phyloP scores from a whole-genome alignment of 2,113 vertebrate species.

The Zosterops lateralis region DNA sequence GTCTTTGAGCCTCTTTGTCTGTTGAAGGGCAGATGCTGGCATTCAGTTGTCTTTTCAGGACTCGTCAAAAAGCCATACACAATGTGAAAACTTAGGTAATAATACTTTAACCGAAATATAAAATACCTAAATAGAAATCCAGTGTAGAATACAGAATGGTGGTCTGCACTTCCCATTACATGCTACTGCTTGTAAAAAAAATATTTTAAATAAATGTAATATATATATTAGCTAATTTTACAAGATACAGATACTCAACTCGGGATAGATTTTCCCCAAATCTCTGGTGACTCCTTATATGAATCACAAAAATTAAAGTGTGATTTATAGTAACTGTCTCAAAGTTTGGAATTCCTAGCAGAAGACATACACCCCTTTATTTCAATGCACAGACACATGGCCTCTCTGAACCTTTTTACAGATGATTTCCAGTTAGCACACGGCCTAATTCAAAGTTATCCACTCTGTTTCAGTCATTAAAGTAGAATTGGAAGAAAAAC shows the following conservation, averaged over 20 bases:
- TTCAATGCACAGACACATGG: neutral
- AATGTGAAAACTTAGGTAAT: neutral
- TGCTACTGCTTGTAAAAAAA: neutral
- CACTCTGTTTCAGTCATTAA: constrained; percentile 26
- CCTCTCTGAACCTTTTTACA: constrained; percentile 30
- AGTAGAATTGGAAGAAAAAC: constrained; percentile 40
- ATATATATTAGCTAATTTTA: neutral
- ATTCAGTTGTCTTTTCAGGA: neutral
- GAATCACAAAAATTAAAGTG: neutral
- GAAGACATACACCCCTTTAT: neutral
- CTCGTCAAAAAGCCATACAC: neutral
- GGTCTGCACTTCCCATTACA: neutral
- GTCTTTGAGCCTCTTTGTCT: neutral
- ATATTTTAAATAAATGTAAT: neutral
- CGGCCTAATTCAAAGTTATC: constrained; percentile 26
- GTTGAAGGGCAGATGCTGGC: neutral
- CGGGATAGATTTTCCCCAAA: neutral
- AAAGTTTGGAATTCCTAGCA: constrained; percentile 7
- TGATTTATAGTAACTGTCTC: neutral
- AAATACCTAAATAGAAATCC: neutral
- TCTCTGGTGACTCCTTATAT: neutral
- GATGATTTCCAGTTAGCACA: constrained; percentile 32
- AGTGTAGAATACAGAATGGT: neutral
- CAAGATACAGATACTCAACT: neutral
- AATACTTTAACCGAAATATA: neutral